Base-by-base conservation (phyloP, 2,888 invertebrate species). In the Yponomeuta sedellus region DNA sequence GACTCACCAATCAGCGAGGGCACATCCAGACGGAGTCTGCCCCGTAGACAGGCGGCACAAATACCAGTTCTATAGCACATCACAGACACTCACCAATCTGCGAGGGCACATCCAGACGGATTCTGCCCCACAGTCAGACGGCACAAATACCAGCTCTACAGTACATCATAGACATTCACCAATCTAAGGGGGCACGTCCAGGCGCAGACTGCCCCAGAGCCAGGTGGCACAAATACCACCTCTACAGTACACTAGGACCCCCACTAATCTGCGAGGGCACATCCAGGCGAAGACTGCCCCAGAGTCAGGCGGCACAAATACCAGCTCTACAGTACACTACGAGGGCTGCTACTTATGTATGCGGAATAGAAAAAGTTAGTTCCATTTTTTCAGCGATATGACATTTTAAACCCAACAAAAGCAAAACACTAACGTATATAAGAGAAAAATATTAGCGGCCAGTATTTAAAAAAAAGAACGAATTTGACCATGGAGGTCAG, bases 61-160 rank as follows among this genome's bases (percentile, higher is more conserved):
- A 1, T 8, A 44, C 16, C 12, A n/a, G n/a, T n/a, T 16, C 44
- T 12, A 16, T 2, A 12, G 40, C 2, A 12, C 40, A 11, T 2
- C 4, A 25, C 25, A 25, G 25, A 44, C 10, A 44, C n/a, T n/a
- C n/a, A n/a, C n/a, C n/a, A 10, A 4, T 11, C 12, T 2, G 2
- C 40, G 10, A 44, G 40, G 12, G 40, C 61, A 96, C 96, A 77
- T 96, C 95, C 63, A 97, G 89, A 66, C 96, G 92, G 74, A 96
- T 88, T 68, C 95, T 96, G 68, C 97, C 97, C 97, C 95, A 96
- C 83, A 95, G 95, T 96, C 96, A 96, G 4, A 5, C 0, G 97
- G 93, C 97, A 44, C 44, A 1, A 16, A 1, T 8, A 44, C 16
- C 12, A n/a, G n/a, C n/a, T 16, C 44, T 12, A 16, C 3, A 12